Evolutionary conservation across 2,113 vertebrate genomes (phyloP).

Genomic region (Tachysurus vachellii): DNA sequence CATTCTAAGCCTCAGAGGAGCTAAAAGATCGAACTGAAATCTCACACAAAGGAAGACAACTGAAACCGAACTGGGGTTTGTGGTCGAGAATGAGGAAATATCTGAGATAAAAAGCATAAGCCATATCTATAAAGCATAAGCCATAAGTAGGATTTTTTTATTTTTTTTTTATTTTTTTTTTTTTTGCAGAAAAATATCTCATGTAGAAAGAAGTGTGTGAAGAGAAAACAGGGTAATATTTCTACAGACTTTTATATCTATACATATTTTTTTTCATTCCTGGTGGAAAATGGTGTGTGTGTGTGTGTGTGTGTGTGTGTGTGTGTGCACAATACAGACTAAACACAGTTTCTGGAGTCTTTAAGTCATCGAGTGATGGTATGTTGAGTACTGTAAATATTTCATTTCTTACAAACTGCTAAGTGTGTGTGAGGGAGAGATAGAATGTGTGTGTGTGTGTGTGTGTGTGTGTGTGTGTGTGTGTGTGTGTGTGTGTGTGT

Average conservation of each 20-base stretch:
- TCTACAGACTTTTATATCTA: neutral
- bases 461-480: slow-evolving; percentile 27
- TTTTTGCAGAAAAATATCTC: too few species aligned
- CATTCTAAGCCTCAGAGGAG: neutral
- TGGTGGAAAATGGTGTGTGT: neutral
- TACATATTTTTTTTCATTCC: neutral
- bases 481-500: slow-evolving; percentile 36
- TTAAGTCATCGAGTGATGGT: slow-evolving; percentile 40
- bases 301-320: slow-evolving; percentile 24
- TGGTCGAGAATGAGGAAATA: neutral
- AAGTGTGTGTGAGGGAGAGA: neutral
- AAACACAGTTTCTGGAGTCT: slow-evolving; percentile 37
- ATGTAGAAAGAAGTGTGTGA: neutral
- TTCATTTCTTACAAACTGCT: slow-evolving; percentile 45
- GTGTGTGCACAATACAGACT: slow-evolving; percentile 15
- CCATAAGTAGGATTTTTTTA: too few species aligned
- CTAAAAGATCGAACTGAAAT: neutral
- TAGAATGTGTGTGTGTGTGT: slow-evolving; percentile 35
- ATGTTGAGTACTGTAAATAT: slow-evolving; percentile 47
- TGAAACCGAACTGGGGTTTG: too few species aligned
- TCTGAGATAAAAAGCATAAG: too few species aligned
- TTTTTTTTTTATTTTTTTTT: too few species aligned
- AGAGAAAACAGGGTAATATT: neutral
- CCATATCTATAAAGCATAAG: too few species aligned
- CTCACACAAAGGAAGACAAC: neutral